phyloP scores from a whole-genome alignment of 1,140 invertebrate species.

The Musca vetustissima region DNA sequence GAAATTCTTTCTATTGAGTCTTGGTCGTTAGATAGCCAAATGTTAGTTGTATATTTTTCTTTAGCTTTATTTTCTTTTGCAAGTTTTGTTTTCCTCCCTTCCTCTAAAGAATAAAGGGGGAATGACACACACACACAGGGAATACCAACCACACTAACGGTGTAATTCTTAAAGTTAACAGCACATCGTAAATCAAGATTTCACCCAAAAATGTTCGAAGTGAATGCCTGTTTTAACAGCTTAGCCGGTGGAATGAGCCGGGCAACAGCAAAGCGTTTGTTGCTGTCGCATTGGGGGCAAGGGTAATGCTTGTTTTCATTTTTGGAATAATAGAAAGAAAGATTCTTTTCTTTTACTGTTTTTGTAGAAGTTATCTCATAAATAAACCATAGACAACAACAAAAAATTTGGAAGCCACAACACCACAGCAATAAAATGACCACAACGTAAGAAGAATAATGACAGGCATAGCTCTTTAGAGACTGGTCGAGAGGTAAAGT shows the following conservation, averaged over 20 bases:
- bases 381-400: conserved; percentile 13
- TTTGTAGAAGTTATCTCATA: conserved; percentile 12
- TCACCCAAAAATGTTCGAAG: conserved; percentile 11
- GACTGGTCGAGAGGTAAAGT: no score
- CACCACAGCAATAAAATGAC: no score
- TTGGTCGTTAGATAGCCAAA: no score
- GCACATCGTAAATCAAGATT: conserved; percentile 23
- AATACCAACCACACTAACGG: conserved; percentile 5
- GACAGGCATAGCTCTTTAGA: no score
- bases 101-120: no score
- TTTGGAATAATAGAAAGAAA: no score
- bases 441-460: no score
- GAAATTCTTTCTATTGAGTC: no score
- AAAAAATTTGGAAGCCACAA: not conserved
- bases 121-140: not conserved
- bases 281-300: not conserved
- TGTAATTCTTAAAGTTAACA: conserved; percentile 15
- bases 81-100: no score
- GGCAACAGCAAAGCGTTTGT: not conserved
- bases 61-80: no score
- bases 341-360: not conserved
- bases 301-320: no score
- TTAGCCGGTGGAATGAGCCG: not conserved
- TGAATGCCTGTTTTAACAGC: conserved; percentile 11
- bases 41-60: no score